These are phyloP conservation scores for Pitangus sulphuratus DNA, from an alignment of 2,797 vertebrate species.

Conservation along the genomic window DNA sequence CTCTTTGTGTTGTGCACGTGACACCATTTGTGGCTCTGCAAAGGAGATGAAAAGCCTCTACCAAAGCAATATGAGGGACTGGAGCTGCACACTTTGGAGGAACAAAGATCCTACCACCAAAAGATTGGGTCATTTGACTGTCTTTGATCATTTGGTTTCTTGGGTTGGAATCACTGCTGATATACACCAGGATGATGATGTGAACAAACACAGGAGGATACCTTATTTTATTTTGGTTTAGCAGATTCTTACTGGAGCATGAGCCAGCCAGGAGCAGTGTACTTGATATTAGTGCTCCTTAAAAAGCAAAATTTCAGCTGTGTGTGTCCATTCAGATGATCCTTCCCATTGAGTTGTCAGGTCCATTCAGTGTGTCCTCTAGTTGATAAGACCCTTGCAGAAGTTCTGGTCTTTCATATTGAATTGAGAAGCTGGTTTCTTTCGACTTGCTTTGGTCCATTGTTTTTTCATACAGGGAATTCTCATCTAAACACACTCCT, in stretches of 20 bases:
- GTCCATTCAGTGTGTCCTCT: not conserved
- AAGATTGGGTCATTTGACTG: not conserved
- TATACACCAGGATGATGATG: rapidly evolving
- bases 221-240: not conserved
- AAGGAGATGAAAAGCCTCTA: not conserved
- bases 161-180: not conserved
- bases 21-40: not conserved
- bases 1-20: not conserved
- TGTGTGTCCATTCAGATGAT: not conserved
- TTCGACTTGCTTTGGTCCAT: not conserved
- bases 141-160: not conserved
- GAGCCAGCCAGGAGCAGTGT: not conserved
- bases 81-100: not conserved
- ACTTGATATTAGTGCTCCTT: not conserved
- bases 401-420: not conserved
- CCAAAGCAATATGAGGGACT: not conserved
- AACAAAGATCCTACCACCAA: not conserved
- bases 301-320: not conserved
- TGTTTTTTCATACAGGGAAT: not conserved
- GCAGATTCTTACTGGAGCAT: not conserved
- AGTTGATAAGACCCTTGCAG: not conserved
- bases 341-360: not conserved
- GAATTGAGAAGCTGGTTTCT: not conserved
- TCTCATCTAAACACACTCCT: not conserved
- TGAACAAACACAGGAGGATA: not conserved